Evolutionary conservation across 2,888 invertebrate species (phyloP).

Genomic region (Heliconius ethilla): DNA sequence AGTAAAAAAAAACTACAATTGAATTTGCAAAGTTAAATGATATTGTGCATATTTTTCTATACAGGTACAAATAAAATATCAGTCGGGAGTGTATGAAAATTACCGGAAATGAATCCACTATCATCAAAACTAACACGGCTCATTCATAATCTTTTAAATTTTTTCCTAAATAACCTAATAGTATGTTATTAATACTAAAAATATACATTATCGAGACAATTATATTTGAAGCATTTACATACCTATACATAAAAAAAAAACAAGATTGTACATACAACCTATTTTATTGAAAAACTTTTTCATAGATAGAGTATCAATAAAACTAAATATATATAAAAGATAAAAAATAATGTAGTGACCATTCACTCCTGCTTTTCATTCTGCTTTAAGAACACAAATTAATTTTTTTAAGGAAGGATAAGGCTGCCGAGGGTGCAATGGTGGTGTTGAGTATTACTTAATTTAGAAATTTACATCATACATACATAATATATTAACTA

Average conservation of each 20-base stretch:
- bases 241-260: background rate
- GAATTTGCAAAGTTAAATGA: conserved; percentile 28
- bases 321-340: background rate
- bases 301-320: background rate
- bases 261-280: background rate
- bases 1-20: background rate
- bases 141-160: background rate
- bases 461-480: background rate
- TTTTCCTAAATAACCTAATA: background rate
- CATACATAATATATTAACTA: too few species aligned
- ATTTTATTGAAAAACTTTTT: background rate
- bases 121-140: background rate
- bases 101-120: background rate
- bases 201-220: background rate
- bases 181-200: background rate
- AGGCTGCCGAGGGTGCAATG: background rate
- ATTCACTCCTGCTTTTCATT: background rate
- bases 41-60: conserved; percentile 48
- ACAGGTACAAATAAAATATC: conserved; percentile 45
- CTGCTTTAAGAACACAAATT: background rate
- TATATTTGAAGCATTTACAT: conserved; percentile 1
- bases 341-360: background rate
- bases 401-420: background rate
- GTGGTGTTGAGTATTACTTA: too few species aligned
- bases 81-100: conserved; percentile 25